Conservation (phyloP, 1,140 invertebrate genomes). For the Magallana gigas region DNA sequence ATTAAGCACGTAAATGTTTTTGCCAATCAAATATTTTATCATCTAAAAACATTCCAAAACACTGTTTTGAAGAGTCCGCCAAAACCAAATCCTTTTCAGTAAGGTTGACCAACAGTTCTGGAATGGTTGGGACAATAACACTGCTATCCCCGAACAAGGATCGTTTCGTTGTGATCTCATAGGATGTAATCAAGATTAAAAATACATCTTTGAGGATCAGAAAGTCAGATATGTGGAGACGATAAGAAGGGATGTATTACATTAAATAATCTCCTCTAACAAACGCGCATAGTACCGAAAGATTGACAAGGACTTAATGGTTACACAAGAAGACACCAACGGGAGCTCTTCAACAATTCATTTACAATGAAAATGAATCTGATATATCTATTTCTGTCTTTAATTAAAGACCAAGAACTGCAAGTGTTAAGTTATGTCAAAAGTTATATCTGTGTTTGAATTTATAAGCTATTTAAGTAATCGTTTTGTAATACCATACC, state of each 20-base stretch:
- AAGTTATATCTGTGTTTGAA: not conserved
- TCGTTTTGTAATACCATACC: not conserved
- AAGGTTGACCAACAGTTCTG: not conserved
- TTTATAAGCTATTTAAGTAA: not conserved
- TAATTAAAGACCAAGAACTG: not conserved
- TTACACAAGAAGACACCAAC: not conserved
- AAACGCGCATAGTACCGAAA: not conserved
- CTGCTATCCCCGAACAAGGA: not conserved
- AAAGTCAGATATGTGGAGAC: slow-evolving; percentile 2
- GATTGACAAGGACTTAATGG: not conserved
- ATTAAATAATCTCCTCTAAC: not conserved
- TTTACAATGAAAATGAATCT: not conserved
- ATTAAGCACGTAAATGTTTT: not conserved
- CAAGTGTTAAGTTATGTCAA: not conserved
- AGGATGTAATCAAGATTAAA: not conserved
- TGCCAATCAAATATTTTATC: slow-evolving; percentile 18
- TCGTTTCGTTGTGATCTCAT: not conserved
- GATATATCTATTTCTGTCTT: not conserved
- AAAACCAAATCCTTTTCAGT: not conserved
- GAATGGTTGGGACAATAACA: not conserved
- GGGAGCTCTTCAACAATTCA: not conserved
- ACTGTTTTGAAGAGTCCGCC: not conserved
- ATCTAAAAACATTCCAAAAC: not conserved
- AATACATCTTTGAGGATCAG: slow-evolving; percentile 4
- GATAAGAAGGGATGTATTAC: slow-evolving; percentile 1